A percentile compares a stretch with the other conserved stretches of the same genome.
These are phyloP conservation scores for Myripristis murdjan DNA, from an alignment of 2,797 vertebrate species.

Conservation along the genomic window DNA sequence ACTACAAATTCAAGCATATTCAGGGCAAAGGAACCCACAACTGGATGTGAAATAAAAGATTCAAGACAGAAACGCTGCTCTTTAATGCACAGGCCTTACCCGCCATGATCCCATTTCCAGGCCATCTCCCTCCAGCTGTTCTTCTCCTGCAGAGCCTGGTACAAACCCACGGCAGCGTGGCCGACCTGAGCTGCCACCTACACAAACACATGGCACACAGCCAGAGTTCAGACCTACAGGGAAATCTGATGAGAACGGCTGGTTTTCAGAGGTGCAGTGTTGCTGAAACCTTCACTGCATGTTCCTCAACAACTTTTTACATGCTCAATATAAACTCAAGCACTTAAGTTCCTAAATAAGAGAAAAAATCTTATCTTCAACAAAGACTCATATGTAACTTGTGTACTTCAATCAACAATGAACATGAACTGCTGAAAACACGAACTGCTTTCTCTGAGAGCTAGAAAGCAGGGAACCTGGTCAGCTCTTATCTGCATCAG, in stretches of 20 bases:
- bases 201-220: slow-evolving; percentile 30
- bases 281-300: too few relatives aligned
- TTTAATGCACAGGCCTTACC: slow-evolving; percentile 74
- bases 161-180: slow-evolving; percentile 88
- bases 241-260: neutral
- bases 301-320: too few relatives aligned
- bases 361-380: neutral
- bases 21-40: too few relatives aligned
- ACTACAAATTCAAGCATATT: too few relatives aligned
- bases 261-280: too few relatives aligned
- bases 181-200: slow-evolving; percentile 90
- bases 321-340: too few relatives aligned
- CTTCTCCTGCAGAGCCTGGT: slow-evolving; percentile 88
- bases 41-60: neutral
- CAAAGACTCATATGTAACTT: neutral
- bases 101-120: slow-evolving; percentile 89
- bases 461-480: too few relatives aligned
- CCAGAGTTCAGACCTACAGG: slow-evolving; percentile 10
- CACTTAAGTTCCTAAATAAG: too few relatives aligned
- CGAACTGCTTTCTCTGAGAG: too few relatives aligned
- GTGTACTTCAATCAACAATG: too few relatives aligned
- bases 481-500: too few relatives aligned
- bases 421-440: too few relatives aligned
- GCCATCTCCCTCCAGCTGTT: slow-evolving; percentile 88
- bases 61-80: neutral